These are phyloP conservation scores for Bombus huntii DNA, from an alignment of 1,140 invertebrate genomes.

Conservation along the genomic window DNA sequence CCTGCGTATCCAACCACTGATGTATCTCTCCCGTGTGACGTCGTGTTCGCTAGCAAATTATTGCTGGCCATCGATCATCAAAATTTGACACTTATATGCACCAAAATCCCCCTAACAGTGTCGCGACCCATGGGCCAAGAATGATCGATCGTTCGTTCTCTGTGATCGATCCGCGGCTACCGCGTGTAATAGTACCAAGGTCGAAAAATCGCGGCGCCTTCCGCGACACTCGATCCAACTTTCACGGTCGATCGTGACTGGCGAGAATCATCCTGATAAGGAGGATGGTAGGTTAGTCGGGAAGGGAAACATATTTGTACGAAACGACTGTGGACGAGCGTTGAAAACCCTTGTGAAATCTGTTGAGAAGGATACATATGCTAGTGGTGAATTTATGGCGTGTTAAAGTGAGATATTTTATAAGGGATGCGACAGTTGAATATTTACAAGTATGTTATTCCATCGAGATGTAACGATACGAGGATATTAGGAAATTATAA, in stretches of 20 bases:
- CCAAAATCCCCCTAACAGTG: conserved; percentile 68
- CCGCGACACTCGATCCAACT: not conserved
- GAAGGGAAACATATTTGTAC: not conserved
- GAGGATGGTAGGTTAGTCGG: not conserved
- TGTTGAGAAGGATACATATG: too few relatives aligned
- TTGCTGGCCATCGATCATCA: conserved; percentile 73
- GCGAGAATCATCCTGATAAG: conserved; percentile 12
- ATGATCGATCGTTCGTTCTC: conserved; percentile 69
- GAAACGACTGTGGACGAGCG: too few relatives aligned
- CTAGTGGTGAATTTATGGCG: too few relatives aligned
- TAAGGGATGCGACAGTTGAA: too few relatives aligned
- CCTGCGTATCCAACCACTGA: conserved; percentile 19
- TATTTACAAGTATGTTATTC: too few relatives aligned
- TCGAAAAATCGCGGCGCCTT: conserved; percentile 32
- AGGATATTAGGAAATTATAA: too few relatives aligned
- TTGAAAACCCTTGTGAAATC: too few relatives aligned
- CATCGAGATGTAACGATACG: too few relatives aligned
- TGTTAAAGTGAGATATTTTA: too few relatives aligned
- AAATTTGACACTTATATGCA: conserved; percentile 76
- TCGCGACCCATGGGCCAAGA: conserved; percentile 31
- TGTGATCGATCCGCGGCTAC: conserved; percentile 68
- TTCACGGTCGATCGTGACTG: conserved; percentile 38
- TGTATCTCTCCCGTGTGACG: conserved; percentile 31
- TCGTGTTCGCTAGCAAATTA: conserved; percentile 63
- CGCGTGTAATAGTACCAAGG: conserved; percentile 33